Conservation (phyloP, 2,888 invertebrate species). For the Lasius fuliginosus region DNA sequence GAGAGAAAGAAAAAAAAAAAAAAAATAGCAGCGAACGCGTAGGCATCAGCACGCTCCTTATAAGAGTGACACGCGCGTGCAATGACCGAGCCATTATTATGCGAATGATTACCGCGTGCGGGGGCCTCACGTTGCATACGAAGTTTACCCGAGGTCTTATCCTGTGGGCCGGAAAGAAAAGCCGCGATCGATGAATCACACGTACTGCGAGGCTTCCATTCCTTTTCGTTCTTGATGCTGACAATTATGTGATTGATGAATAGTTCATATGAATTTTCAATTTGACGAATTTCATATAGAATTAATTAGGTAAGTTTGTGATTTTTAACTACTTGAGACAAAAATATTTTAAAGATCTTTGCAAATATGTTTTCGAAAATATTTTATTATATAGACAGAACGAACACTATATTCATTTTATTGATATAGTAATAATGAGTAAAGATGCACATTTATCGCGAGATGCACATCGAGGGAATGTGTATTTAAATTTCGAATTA, state of each 20-base stretch:
- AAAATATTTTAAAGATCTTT: background rate
- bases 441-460: background rate
- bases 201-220: conserved; percentile 27
- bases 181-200: conserved; percentile 63
- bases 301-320: background rate
- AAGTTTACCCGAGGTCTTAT: conserved; percentile 47
- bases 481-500: background rate
- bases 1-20: conserved; percentile 45
- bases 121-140: conserved; percentile 46
- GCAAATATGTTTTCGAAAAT: background rate
- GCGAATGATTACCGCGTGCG: conserved; percentile 72
- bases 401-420: background rate
- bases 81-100: conserved; percentile 74
- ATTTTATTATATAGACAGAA: background rate
- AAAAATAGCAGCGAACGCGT: conserved; percentile 65
- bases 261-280: background rate
- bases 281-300: background rate
- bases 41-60: conserved; percentile 77
- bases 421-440: background rate
- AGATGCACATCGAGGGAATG: too few species aligned
- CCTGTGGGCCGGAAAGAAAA: conserved; percentile 62
- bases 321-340: background rate
- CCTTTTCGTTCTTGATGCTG: background rate
- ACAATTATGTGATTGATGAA: conserved; percentile 3
- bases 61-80: conserved; percentile 78